These are phyloP conservation scores for Lacanobia oleracea DNA, from an alignment of 2,888 invertebrate species.

Conservation along the genomic window DNA sequence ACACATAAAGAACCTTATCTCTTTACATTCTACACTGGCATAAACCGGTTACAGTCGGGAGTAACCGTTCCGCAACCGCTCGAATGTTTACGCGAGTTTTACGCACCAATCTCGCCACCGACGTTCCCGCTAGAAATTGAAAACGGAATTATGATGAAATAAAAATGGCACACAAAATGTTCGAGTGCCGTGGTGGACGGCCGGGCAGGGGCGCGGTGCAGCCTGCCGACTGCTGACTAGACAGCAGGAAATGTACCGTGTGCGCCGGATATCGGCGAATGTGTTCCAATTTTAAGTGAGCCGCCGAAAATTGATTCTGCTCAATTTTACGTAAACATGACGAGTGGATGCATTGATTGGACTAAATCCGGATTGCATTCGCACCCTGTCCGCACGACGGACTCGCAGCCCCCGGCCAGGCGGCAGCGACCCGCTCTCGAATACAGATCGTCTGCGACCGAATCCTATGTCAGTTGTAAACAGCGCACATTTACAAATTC, in stretches of 20 bases:
- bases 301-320: slow-evolving; percentile 79
- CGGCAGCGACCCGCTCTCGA: slow-evolving; percentile 33
- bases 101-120: slow-evolving; percentile 86
- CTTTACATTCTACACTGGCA: slow-evolving; percentile 85
- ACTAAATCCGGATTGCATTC: slow-evolving; percentile 72
- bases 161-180: slow-evolving; percentile 79
- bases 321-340: slow-evolving; percentile 79
- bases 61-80: slow-evolving; percentile 85
- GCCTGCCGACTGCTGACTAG: slow-evolving; percentile 69
- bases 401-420: slow-evolving; percentile 57
- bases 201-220: slow-evolving; percentile 43
- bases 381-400: slow-evolving; percentile 67
- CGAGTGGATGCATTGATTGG: slow-evolving; percentile 76
- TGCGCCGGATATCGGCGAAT: slow-evolving; percentile 81
- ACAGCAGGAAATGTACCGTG: slow-evolving; percentile 80
- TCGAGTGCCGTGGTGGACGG: slow-evolving; percentile 58
- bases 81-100: slow-evolving; percentile 88
- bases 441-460: slow-evolving; percentile 56
- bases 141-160: slow-evolving; percentile 87
- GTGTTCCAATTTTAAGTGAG: slow-evolving; percentile 82
- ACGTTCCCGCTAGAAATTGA: slow-evolving; percentile 85
- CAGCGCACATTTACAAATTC: slow-evolving; percentile 37
- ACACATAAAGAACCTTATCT: slow-evolving; percentile 89
- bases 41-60: slow-evolving; percentile 86
- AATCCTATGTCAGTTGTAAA: slow-evolving; percentile 43